Evolutionary conservation across 2,888 invertebrate genomes (phyloP).

Genomic region (Hypsopygia costalis): DNA sequence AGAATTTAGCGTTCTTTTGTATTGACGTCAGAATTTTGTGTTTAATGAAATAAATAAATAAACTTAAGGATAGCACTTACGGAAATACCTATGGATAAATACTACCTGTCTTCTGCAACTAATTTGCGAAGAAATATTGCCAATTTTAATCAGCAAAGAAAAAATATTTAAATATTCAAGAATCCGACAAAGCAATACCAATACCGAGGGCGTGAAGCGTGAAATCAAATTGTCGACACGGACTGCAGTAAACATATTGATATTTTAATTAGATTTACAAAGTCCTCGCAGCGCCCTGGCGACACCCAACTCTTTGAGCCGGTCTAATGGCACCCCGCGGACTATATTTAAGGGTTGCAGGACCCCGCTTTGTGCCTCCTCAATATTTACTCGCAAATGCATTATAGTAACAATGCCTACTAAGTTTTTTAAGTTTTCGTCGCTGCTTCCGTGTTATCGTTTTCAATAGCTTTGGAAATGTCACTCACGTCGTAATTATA

Average conservation of each 20-base stretch:
- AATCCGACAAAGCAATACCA: constrained; percentile 10
- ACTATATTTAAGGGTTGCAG: constrained; percentile 74
- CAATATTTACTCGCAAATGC: constrained; percentile 80
- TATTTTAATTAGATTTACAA: constrained; percentile 81
- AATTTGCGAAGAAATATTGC: too few species aligned
- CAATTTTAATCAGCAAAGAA: background rate
- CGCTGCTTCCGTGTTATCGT: constrained; percentile 79
- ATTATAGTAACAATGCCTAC: constrained; percentile 77
- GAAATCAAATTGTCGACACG: constrained; percentile 77
- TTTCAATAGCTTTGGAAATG: constrained; percentile 74
- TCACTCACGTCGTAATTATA: constrained; percentile 75
- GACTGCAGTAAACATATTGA: constrained; percentile 74
- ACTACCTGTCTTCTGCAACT: too few species aligned
- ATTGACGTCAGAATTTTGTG: background rate
- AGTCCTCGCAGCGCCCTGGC: constrained; percentile 63
- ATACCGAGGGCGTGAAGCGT: constrained; percentile 49
- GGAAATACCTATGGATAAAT: too few species aligned
- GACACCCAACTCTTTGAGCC: constrained; percentile 76
- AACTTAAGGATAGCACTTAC: too few species aligned
- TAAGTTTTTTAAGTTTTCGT: constrained; percentile 75
- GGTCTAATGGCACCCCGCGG: constrained; percentile 77
- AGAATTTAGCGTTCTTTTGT: constrained; percentile 28
- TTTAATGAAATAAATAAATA: background rate
- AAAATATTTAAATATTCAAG: constrained; percentile 31
- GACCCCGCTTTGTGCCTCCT: constrained; percentile 68